phyloP scores from a whole-genome alignment of 2,888 invertebrate species.

The Apotomis turbidana region DNA sequence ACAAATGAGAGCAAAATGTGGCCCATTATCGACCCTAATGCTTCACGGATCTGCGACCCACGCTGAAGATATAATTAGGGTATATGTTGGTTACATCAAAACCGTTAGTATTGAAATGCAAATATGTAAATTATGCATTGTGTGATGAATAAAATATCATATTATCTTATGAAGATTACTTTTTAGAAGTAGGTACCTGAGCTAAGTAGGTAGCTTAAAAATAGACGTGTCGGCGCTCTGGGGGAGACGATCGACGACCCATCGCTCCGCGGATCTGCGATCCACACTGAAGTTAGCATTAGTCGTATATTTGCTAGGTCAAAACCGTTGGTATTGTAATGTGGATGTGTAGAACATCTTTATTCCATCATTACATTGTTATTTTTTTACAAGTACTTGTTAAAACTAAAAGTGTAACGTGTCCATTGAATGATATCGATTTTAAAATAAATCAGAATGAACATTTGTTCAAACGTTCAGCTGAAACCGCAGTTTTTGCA shows the following conservation, averaged over 20 bases:
- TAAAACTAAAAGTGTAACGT: too few relatives aligned
- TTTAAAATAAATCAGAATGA: conserved; percentile 16
- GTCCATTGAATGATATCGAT: not conserved
- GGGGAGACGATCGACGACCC: conserved; percentile 25
- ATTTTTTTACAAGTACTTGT: too few relatives aligned
- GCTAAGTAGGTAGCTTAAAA: not conserved
- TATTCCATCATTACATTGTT: too few relatives aligned
- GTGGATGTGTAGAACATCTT: too few relatives aligned
- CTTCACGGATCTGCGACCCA: conserved; percentile 17
- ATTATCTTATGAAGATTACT: too few relatives aligned
- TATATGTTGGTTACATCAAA: not conserved
- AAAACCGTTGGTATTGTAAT: not conserved
- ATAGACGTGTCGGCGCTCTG: conserved; percentile 5
- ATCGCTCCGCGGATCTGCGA: conserved; percentile 27
- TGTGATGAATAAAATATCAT: too few relatives aligned
- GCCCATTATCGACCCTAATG: conserved; percentile 30
- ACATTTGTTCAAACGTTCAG: conserved; percentile 21
- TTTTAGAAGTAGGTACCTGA: too few relatives aligned
- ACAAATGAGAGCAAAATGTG: conserved; percentile 31
- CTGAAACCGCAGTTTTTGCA: conserved; percentile 18
- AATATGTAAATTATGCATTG: too few relatives aligned
- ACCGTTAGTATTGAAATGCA: not conserved
- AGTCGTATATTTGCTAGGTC: not conserved
- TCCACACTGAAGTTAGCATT: not conserved
- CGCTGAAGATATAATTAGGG: not conserved